Conservation (phyloP, 2,797 vertebrate genomes). For the Spea hammondii region DNA sequence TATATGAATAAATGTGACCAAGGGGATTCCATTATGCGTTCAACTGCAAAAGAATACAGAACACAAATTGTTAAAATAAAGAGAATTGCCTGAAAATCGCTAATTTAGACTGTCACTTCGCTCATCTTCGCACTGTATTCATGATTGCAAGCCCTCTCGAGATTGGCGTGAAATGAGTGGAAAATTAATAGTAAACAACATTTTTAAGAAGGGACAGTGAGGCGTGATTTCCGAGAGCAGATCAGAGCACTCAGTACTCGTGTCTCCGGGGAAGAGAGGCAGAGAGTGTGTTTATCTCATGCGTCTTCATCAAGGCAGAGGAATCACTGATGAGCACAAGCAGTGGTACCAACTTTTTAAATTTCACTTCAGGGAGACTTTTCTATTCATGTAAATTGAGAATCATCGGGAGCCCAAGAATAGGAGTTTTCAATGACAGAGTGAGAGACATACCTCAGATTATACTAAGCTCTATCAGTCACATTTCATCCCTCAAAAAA, state of each 20-base stretch:
- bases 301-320: slow-evolving; percentile 51
- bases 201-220: slow-evolving; percentile 52
- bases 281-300: slow-evolving; percentile 49
- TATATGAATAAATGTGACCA: not conserved
- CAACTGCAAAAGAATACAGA: not conserved
- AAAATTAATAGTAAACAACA: slow-evolving; percentile 53
- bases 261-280: slow-evolving; percentile 47
- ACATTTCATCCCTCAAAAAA: slow-evolving; percentile 30
- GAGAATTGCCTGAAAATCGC: slow-evolving; percentile 4
- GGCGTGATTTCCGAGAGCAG: slow-evolving; percentile 50
- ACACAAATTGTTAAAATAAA: slow-evolving; percentile 28
- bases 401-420: slow-evolving; percentile 35
- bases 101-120: slow-evolving; percentile 7
- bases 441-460: slow-evolving; percentile 28
- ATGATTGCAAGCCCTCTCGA: slow-evolving; percentile 43
- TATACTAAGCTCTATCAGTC: slow-evolving; percentile 25
- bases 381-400: slow-evolving; percentile 48
- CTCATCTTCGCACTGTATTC: slow-evolving; percentile 41
- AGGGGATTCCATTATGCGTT: not conserved
- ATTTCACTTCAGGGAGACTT: slow-evolving; percentile 53
- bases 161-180: slow-evolving; percentile 52
- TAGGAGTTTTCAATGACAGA: slow-evolving; percentile 20
- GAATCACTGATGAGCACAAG: slow-evolving; percentile 49
- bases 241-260: slow-evolving; percentile 49
- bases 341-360: slow-evolving; percentile 38